These are phyloP conservation scores for Idaea biselata DNA, from an alignment of 2,888 invertebrate genomes.

Conservation along the genomic window DNA sequence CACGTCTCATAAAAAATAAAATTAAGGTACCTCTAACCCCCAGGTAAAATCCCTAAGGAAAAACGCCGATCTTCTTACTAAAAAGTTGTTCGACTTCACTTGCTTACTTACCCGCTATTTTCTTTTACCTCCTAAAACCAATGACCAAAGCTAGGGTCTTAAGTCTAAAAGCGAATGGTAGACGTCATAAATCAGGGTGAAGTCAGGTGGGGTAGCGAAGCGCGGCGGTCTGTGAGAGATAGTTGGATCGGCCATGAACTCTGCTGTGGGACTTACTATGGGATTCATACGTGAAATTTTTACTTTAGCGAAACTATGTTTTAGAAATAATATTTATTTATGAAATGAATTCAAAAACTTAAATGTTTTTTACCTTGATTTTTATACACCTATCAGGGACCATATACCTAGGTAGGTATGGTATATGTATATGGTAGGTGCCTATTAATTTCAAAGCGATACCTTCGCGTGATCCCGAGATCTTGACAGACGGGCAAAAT, in stretches of 20 bases:
- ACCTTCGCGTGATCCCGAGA: too few relatives aligned
- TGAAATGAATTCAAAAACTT: neutral
- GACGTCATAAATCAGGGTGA: constrained; percentile 24
- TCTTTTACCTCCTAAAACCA: neutral
- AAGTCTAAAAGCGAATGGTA: neutral
- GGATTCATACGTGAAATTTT: neutral
- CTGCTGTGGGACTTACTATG: neutral
- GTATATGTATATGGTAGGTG: too few relatives aligned
- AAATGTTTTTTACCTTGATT: too few relatives aligned
- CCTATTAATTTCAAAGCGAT: too few relatives aligned
- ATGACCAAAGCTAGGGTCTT: constrained; percentile 9
- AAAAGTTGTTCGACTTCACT: neutral
- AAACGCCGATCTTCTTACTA: too few relatives aligned
- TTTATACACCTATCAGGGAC: too few relatives aligned
- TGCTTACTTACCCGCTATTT: neutral
- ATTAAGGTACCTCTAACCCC: too few relatives aligned
- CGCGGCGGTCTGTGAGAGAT: constrained; percentile 17
- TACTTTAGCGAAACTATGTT: neutral
- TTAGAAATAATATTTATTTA: neutral
- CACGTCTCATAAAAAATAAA: too few relatives aligned
- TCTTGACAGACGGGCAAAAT: too few relatives aligned
- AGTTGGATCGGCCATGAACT: constrained; percentile 5
- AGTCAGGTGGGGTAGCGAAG: constrained; percentile 16
- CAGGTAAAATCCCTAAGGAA: too few relatives aligned
- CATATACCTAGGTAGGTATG: too few relatives aligned